These are phyloP conservation scores for Polydrusus tereticollis DNA, from an alignment of 2,888 invertebrate genomes.

Conservation along the genomic window DNA sequence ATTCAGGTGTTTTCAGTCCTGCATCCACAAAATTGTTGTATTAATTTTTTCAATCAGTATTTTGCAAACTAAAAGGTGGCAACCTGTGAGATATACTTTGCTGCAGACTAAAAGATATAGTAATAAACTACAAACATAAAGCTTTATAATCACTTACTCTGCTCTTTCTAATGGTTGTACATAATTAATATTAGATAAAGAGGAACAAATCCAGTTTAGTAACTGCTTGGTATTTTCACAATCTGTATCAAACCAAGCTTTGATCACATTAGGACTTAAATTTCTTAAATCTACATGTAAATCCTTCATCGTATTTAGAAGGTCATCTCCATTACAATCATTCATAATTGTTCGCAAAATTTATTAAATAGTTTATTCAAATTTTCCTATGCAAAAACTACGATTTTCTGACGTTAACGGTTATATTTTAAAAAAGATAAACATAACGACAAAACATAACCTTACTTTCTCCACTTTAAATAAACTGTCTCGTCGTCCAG, in stretches of 20 bases:
- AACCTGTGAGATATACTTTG: too few relatives aligned
- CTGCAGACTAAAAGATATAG: too few relatives aligned
- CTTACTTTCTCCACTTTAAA: too few relatives aligned
- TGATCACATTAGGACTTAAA: conserved; percentile 56
- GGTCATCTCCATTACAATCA: conserved; percentile 52
- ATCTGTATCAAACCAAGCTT: conserved; percentile 62
- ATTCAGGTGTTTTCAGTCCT: too few relatives aligned
- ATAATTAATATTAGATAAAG: conserved; percentile 57
- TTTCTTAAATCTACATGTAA: conserved; percentile 54
- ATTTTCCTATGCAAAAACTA: neutral
- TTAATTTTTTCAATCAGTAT: too few relatives aligned
- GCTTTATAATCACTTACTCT: conserved; percentile 54
- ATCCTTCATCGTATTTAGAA: conserved; percentile 53
- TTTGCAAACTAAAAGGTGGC: too few relatives aligned
- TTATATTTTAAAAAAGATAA: neutral
- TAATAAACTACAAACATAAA: too few relatives aligned
- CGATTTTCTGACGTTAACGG: neutral
- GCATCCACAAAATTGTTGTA: too few relatives aligned
- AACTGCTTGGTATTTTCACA: conserved; percentile 55
- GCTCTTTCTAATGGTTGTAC: conserved; percentile 53
- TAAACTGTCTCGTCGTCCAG: too few relatives aligned
- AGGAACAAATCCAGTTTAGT: conserved; percentile 60
- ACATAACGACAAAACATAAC: too few relatives aligned
- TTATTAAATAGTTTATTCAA: neutral
- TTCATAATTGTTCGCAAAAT: neutral